Base-by-base conservation (phyloP, 2,888 invertebrate species). In the Pandemis corylana region DNA sequence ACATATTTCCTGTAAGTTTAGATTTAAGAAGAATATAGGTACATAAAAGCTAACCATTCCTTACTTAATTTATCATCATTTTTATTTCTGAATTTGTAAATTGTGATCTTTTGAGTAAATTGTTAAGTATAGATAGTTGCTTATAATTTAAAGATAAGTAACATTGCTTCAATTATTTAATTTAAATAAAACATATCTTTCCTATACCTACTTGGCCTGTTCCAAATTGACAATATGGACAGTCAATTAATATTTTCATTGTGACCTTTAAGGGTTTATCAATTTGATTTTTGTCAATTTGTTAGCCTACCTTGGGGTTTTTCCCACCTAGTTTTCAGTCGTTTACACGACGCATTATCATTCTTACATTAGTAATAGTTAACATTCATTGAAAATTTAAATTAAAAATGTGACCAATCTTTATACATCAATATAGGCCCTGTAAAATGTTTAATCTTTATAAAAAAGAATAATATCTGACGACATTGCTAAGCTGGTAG, bases 351-450 rank as follows among this genome's bases (percentile, higher is more conserved):
- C 7, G 59, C 51, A 42, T 69, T 49, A 72, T 62, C 36, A 44
- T 61, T 65, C 61, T 70, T 70, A 69, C 51, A 74, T 70, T 61
- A 74, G 49, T 74, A 69, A 51, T 74, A 70, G 69, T 74, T 70
- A 74, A 74, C 65, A 65, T 46, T 74, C 64, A 10, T 42, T 66
- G 42, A 61, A 64, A 49, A 61, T 46, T 28, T n/a, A 15, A 69
- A 70, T 53, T 66, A 5, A 51, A 56, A 49, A 61, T 51, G 42
- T 61, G 59, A 61, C 59, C 61, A 7, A 44, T 62, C 64, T 72
- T 20, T 65, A 68, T 44, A 64, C 49, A 59, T 73, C 68, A 62
- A 62, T 68, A 68, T 72, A 74, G 74, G 74, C 74, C 74, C 69
- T 70, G 61, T 70, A 74, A 69, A 65, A 74, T 46, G 15, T 44